phyloP scores from a whole-genome alignment of 2,113 vertebrate species.

The Ornithorhynchus anatinus region DNA sequence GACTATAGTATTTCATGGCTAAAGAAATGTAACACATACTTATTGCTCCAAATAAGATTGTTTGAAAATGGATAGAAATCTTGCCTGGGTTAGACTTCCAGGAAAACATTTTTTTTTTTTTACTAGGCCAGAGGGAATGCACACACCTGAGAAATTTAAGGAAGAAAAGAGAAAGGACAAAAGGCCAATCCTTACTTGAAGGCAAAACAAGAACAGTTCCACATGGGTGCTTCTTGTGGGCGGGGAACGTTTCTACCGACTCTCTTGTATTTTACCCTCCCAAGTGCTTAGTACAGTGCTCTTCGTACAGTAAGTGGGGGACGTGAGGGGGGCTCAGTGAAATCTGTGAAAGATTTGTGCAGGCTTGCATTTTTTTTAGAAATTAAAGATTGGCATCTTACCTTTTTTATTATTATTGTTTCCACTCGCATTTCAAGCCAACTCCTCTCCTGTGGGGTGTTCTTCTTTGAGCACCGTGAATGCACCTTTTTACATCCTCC shows the following conservation, averaged over 20 bases:
- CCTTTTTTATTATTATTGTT: too few species aligned
- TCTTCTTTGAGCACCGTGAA: too few species aligned
- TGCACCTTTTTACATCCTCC: too few species aligned
- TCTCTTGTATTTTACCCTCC: too few species aligned
- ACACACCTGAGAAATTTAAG: neutral
- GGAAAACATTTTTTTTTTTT: neutral
- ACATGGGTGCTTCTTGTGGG: too few species aligned
- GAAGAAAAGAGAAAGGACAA: neutral
- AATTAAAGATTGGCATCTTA: too few species aligned
- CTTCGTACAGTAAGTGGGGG: too few species aligned
- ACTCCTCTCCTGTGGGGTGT: too few species aligned
- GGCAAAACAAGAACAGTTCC: neutral
- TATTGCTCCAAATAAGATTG: neutral
- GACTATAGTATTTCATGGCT: neutral
- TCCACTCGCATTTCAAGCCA: too few species aligned
- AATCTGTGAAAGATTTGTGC: neutral
- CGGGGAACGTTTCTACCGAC: too few species aligned
- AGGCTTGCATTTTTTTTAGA: too few species aligned
- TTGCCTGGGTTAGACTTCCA: conserved; percentile 9
- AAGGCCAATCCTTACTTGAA: conserved; percentile 20
- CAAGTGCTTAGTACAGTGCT: too few species aligned
- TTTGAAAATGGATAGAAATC: neutral
- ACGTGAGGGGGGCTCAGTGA: neutral
- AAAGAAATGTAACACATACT: neutral
- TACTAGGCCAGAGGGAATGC: neutral